Conservation (phyloP, 2,797 vertebrate genomes). For the Anguilla marmorata region DNA sequence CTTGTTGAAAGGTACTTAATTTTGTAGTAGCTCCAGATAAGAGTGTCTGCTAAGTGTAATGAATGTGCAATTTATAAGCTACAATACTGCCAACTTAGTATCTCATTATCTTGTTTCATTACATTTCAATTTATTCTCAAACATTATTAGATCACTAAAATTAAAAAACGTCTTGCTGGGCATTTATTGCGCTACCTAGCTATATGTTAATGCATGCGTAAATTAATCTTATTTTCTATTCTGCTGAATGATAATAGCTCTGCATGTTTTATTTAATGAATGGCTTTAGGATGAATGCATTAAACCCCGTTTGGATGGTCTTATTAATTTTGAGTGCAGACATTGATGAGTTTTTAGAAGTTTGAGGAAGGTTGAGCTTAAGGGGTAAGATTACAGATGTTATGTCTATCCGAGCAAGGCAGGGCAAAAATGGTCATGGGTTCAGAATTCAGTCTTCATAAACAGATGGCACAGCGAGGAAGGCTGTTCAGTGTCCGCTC, state of each 20-base stretch:
- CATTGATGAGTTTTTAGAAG: not conserved
- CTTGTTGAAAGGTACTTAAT: not conserved
- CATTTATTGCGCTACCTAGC: not conserved
- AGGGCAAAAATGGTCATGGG: not conserved
- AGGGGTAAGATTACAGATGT: not conserved
- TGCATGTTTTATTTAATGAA: not conserved
- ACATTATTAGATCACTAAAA: too few species aligned
- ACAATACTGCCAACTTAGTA: not conserved
- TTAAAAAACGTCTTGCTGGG: too few species aligned
- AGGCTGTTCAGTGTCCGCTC: not conserved
- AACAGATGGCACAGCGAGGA: not conserved
- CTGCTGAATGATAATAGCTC: not conserved
- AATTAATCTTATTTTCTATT: not conserved
- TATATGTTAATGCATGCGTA: not conserved
- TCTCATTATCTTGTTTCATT: not conserved
- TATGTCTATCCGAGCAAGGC: not conserved
- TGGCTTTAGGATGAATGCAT: not conserved
- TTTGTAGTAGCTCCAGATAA: not conserved
- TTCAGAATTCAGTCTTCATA: not conserved
- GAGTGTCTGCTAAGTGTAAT: not conserved
- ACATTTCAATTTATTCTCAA: not conserved
- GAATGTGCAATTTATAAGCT: not conserved
- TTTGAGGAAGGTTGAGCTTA: not conserved
- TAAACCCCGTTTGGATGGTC: not conserved
- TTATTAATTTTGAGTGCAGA: not conserved